Evolutionary conservation across 2,888 invertebrate genomes (phyloP).

Genomic region (Exocentrus adspersus): DNA sequence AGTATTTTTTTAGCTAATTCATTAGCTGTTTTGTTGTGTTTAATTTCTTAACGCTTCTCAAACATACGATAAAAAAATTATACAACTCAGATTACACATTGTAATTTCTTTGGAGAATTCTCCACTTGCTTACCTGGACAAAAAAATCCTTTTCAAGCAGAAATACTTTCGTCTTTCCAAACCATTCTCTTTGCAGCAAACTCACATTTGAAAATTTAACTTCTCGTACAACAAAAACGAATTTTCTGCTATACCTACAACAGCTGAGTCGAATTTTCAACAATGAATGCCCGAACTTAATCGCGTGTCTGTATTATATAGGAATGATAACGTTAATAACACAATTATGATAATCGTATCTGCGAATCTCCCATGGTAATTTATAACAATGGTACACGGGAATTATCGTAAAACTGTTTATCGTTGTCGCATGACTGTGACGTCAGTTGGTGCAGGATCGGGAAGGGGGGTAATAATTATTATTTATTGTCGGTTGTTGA

Average conservation of each 20-base stretch:
- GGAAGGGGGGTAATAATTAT: background rate
- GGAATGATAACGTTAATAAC: background rate
- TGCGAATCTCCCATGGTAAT: background rate
- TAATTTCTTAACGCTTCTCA: no score
- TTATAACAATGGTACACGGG: background rate
- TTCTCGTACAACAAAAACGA: background rate
- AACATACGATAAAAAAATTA: no score
- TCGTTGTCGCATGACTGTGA: background rate
- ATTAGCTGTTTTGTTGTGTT: no score
- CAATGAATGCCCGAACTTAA: no score
- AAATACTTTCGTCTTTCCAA: no score
- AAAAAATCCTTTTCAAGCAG: no score
- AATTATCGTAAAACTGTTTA: background rate
- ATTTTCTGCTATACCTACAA: background rate
- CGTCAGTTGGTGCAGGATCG: background rate
- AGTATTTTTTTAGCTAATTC: no score
- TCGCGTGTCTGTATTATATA: background rate
- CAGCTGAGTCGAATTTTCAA: no score
- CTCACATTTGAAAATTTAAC: background rate
- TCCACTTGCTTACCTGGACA: no score
- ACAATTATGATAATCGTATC: background rate
- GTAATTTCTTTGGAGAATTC: no score
- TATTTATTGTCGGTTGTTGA: background rate
- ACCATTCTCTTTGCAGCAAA: background rate
- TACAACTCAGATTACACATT: no score